Evolutionary conservation across 1,140 invertebrate genomes (phyloP), one percentile per base, ranked within the genome.

Genomic region (Fopius arisanus): DNA sequence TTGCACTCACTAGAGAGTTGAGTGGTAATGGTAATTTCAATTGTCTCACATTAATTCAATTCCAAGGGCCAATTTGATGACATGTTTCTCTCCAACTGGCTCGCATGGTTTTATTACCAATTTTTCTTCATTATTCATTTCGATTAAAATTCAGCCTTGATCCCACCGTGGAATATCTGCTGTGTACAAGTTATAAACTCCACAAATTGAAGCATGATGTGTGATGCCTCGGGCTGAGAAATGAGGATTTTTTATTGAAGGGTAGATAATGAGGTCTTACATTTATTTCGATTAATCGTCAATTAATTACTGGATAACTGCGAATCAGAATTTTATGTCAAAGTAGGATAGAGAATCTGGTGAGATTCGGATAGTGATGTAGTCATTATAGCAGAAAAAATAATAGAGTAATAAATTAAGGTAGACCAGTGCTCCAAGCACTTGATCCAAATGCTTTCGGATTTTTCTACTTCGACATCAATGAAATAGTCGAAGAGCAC

Each of bases 231-330:
- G 14, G 19, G 43, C 19, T 12, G 14, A 51, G 19, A 1, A 51
- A 19, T 5, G 6, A 12, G 7, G n/a, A 16, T 51, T 51, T 16
- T 19, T 51, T 21, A 51, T 19, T 21, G 43, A 51, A n/a, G 43
- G 43, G 43, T 51, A 51, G 43, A 51, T 51, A 51, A 51, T 51
- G 19, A 51, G 43, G 43, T 51, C 43, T 51, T 51, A n/a, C 43
- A 51, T n/a, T 51, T 21, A n/a, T 51, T 51, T 19, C 14, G 43
- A 51, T 51, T 51, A 51, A 21, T 51, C 19, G 19, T 51, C 19
- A 37, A 3, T 51, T 14, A 21, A 51, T 51, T 51, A 19, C n/a
- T 51, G 5, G 5, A 40, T 40, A 6, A 6, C 43, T 21, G n/a
- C 43, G 9, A 51, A 19, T 51, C 43, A n/a, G 33, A 10, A 5